A percentile compares a stretch with the other conserved stretches of the same genome.
Evolutionary conservation across 2,797 vertebrate genomes (phyloP).

Genomic region (Babyrousa celebensis): DNA sequence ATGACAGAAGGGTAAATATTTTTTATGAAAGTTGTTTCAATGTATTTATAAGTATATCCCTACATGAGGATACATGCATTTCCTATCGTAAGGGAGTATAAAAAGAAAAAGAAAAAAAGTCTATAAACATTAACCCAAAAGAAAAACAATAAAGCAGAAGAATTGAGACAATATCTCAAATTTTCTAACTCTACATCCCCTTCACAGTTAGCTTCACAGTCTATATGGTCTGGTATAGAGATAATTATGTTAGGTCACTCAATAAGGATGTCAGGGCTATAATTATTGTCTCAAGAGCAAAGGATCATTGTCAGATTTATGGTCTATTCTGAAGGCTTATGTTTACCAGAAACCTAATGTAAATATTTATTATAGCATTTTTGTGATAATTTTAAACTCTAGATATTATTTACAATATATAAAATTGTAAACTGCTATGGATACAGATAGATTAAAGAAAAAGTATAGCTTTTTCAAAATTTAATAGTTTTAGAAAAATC

Average conservation of each 20-base stretch:
- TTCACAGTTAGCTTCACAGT: background rate
- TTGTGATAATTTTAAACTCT: background rate
- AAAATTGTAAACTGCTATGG: background rate
- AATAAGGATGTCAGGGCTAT: background rate
- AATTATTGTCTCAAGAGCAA: slow-evolving; percentile 26
- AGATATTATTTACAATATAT: background rate
- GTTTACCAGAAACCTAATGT: background rate
- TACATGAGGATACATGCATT: background rate
- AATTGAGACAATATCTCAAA: background rate
- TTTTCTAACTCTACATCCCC: background rate
- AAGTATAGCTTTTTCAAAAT: slow-evolving; percentile 10
- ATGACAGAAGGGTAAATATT: background rate
- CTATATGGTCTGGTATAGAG: background rate
- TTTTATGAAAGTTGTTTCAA: background rate
- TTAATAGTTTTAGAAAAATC: background rate
- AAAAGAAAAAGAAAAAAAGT: background rate
- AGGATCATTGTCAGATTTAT: background rate
- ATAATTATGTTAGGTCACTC: background rate
- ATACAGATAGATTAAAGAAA: background rate
- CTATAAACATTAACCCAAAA: background rate
- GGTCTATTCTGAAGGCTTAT: background rate
- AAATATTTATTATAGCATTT: background rate
- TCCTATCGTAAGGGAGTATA: background rate
- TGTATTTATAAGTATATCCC: slow-evolving; percentile 1
- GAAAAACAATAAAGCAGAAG: background rate